These are phyloP conservation scores for Lasioglossum albipes DNA, from an alignment of 1,140 invertebrate species.

Conservation along the genomic window DNA sequence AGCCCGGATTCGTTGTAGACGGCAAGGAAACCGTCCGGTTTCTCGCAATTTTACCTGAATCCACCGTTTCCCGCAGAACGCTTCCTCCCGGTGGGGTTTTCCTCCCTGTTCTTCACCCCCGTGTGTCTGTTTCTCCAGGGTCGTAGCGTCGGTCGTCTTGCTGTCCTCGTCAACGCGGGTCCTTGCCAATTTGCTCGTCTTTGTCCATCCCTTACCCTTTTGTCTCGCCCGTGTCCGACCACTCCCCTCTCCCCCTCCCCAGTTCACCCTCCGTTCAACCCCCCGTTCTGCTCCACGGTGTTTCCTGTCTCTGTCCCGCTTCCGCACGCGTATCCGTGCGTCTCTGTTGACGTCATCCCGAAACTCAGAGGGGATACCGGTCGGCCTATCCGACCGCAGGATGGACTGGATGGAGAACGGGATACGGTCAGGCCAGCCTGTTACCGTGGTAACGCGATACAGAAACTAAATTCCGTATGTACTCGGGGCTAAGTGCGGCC, in stretches of 20 bases:
- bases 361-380: conserved; percentile 44
- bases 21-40: conserved; percentile 40
- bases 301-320: neutral
- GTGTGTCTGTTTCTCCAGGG: neutral
- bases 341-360: conserved; percentile 28
- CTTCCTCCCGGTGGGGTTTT: conserved; percentile 25
- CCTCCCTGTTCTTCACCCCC: neutral
- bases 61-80: conserved; percentile 10
- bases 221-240: neutral
- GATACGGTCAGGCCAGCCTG: conserved; percentile 42
- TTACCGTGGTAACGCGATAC: conserved; percentile 64
- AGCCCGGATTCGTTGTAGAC: conserved; percentile 23
- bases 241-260: neutral
- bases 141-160: neutral
- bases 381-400: conserved; percentile 58
- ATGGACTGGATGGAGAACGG: conserved; percentile 51
- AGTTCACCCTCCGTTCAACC: too few species aligned
- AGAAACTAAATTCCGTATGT: conserved; percentile 63
- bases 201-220: conserved; percentile 3
- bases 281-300: neutral
- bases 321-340: neutral
- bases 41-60: conserved; percentile 40
- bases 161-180: neutral
- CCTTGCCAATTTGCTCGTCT: neutral
- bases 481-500: conserved; percentile 55